Evolutionary conservation across 2,888 invertebrate species (phyloP).

Genomic region (Orthosia gracilis): DNA sequence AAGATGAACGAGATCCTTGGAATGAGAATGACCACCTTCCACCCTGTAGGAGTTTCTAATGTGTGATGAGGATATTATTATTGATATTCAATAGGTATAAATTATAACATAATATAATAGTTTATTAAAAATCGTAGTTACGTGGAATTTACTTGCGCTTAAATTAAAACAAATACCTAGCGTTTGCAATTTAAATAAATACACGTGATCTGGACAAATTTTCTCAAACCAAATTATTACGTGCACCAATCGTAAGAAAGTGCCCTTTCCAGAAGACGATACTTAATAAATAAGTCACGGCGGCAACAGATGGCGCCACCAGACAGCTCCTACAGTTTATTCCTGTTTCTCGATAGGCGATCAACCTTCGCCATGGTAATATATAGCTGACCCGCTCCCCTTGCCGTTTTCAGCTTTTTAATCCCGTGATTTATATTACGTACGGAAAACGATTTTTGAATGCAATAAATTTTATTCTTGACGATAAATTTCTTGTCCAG

Average conservation of each 20-base stretch:
- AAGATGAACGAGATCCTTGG: not conserved
- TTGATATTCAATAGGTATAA: not conserved
- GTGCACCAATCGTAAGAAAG: not conserved
- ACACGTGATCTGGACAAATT: not conserved
- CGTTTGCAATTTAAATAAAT: not conserved
- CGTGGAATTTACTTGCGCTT: not conserved
- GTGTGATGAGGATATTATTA: not conserved
- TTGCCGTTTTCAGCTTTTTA: conserved; percentile 79
- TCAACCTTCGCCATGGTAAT: conserved; percentile 75
- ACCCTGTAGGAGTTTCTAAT: not conserved
- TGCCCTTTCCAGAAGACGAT: not conserved
- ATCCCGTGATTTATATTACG: conserved; percentile 79
- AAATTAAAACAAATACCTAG: not conserved
- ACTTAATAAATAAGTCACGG: conserved; percentile 49
- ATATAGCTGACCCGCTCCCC: conserved; percentile 77
- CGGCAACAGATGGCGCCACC: conserved; percentile 70
- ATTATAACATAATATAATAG: not conserved
- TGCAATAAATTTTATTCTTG: conserved; percentile 74
- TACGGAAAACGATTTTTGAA: conserved; percentile 77
- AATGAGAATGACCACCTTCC: not conserved
- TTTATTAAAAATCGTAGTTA: not conserved
- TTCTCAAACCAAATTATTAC: not conserved
- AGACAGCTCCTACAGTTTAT: conserved; percentile 70
- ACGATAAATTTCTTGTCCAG: conserved; percentile 66
- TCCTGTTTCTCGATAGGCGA: conserved; percentile 72